Percentiles rank a stretch among this genome's conserved stretches.
Evolutionary conservation across 2,888 invertebrate genomes (phyloP).

Genomic region (Panzeria rudis): DNA sequence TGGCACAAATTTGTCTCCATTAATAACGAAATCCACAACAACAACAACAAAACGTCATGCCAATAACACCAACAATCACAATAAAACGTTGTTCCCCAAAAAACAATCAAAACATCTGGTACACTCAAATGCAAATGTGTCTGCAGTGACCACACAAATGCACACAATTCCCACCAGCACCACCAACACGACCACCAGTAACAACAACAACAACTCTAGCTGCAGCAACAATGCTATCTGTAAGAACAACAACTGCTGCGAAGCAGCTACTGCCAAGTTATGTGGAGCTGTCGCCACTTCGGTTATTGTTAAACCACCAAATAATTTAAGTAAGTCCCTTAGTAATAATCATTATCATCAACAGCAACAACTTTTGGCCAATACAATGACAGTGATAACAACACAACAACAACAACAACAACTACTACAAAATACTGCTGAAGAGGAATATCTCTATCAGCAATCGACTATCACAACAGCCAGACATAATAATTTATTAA

Average conservation of each 20-base stretch:
- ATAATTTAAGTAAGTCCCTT: slow-evolving; percentile 73
- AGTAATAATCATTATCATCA: slow-evolving; percentile 68
- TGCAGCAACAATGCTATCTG: slow-evolving; percentile 9
- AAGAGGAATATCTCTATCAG: slow-evolving; percentile 56
- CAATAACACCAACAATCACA: slow-evolving; percentile 54
- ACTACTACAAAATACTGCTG: slow-evolving; percentile 53
- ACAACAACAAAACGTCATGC: slow-evolving; percentile 65
- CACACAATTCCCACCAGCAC: slow-evolving; percentile 55
- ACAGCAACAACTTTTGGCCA: slow-evolving; percentile 66
- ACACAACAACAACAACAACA: slow-evolving; percentile 41
- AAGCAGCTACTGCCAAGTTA: slow-evolving; percentile 48
- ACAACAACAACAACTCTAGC: slow-evolving; percentile 12
- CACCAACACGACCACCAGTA: slow-evolving; percentile 44
- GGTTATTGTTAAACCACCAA: slow-evolving; percentile 81
- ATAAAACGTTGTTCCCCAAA: slow-evolving; percentile 32
- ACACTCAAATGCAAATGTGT: slow-evolving; percentile 27
- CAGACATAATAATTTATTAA: slow-evolving; percentile 51
- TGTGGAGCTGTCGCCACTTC: slow-evolving; percentile 79
- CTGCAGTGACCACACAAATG: slow-evolving; percentile 35
- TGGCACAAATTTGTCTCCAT: slow-evolving; percentile 53
- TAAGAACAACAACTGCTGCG: slow-evolving; percentile 29
- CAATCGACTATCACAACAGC: slow-evolving; percentile 66
- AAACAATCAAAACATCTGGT: slow-evolving; percentile 64
- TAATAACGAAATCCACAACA: slow-evolving; percentile 62
- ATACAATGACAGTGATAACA: slow-evolving; percentile 59